Percentiles rank a stretch among this genome's conserved stretches.
Evolutionary conservation across 2,888 invertebrate genomes (phyloP).

Genomic region (Rotaria magnacalcarata): DNA sequence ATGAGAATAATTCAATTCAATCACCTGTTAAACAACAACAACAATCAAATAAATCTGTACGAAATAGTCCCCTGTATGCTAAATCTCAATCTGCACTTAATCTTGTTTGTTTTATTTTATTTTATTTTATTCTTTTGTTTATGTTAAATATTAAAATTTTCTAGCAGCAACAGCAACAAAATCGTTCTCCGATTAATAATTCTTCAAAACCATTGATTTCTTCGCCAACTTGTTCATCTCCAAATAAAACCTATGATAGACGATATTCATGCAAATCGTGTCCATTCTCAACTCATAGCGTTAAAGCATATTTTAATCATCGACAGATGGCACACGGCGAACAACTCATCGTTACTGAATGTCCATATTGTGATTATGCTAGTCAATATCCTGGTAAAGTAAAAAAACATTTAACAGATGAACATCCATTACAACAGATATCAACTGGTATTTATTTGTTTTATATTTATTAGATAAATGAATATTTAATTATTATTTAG

Average conservation of each 20-base stretch:
- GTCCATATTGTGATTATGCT: constrained; percentile 45
- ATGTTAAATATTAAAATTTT: neutral
- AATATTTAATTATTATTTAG: neutral
- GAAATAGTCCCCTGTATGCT: constrained; percentile 2
- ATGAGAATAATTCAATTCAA: constrained; percentile 5
- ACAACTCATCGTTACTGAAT: constrained; percentile 44
- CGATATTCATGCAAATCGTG: constrained; percentile 45
- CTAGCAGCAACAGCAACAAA: neutral
- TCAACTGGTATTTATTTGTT: neutral
- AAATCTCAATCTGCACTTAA: neutral
- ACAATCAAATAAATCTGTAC: neutral
- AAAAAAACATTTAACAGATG: constrained; percentile 40
- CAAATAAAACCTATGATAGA: constrained; percentile 44
- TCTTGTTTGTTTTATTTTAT: neutral
- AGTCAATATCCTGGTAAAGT: constrained; percentile 45
- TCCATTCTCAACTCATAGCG: constrained; percentile 44
- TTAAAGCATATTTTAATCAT: constrained; percentile 43
- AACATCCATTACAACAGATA: neutral
- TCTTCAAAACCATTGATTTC: neutral
- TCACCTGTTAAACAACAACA: constrained; percentile 8
- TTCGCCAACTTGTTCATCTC: neutral
- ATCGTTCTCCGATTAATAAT: neutral
- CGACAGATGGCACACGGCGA: constrained; percentile 43
- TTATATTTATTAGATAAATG: too few species aligned
- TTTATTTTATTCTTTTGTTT: neutral